These are phyloP conservation scores for Chymomyza fuscimana DNA, from an alignment of 2,888 invertebrate genomes.

Conservation along the genomic window DNA sequence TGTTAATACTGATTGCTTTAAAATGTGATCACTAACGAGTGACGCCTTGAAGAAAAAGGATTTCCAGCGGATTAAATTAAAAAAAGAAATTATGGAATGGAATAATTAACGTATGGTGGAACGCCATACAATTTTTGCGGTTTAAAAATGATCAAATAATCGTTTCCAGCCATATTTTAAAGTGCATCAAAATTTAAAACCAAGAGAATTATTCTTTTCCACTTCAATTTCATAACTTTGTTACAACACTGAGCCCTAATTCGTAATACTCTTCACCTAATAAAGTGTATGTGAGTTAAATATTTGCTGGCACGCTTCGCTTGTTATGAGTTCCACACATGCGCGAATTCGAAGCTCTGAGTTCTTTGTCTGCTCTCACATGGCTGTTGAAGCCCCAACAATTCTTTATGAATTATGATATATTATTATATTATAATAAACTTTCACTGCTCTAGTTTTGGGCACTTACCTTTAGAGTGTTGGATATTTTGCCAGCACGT, in stretches of 20 bases:
- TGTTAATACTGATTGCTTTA: no score
- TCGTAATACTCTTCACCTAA: neutral
- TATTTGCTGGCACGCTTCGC: conserved; percentile 44
- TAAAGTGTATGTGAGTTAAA: neutral
- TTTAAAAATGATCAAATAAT: no score
- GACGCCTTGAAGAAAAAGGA: no score
- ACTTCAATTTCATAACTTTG: neutral
- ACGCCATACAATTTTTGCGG: no score
- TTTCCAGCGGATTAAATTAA: no score
- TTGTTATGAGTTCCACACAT: conserved; percentile 17
- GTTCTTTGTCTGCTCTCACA: no score
- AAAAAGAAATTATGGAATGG: no score
- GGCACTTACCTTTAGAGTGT: conserved; percentile 78
- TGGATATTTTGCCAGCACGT: conserved; percentile 79
- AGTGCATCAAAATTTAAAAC: no score
- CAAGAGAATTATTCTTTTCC: no score
- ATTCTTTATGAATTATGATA: neutral
- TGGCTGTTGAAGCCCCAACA: neutral
- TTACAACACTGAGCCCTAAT: neutral
- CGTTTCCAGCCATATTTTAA: no score
- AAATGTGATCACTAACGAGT: no score
- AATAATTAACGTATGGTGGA: no score
- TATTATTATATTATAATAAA: neutral
- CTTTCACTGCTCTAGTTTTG: conserved; percentile 3
- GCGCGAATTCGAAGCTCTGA: neutral